These are phyloP conservation scores for Phymastichus coffea DNA, from an alignment of 1,140 invertebrate genomes.

Conservation along the genomic window DNA sequence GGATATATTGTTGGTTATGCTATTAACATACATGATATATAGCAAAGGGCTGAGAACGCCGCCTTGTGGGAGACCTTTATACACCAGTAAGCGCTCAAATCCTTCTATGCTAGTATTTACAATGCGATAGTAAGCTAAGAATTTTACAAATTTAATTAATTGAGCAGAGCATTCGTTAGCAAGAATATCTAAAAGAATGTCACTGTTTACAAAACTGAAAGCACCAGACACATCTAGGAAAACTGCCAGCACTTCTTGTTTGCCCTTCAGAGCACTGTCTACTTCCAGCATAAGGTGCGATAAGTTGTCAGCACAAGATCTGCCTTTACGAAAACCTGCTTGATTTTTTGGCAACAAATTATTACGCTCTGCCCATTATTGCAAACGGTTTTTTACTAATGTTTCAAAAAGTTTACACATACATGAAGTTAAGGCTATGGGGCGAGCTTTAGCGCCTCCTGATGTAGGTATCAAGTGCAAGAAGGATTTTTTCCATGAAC, in stretches of 20 bases:
- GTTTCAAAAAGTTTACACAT: slow-evolving; percentile 20
- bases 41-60: slow-evolving; percentile 10
- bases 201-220: not conserved
- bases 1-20: not conserved
- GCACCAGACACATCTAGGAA: not conserved
- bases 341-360: not conserved
- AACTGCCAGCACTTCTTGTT: not conserved
- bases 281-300: not conserved
- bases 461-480: slow-evolving; percentile 25
- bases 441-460: slow-evolving; percentile 9
- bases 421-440: slow-evolving; percentile 29
- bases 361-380: not conserved
- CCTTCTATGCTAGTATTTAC: not conserved
- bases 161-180: not conserved
- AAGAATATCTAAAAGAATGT: not conserved
- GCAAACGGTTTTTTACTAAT: too few species aligned
- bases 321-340: not conserved
- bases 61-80: not conserved
- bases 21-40: not conserved
- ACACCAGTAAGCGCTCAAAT: not conserved
- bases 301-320: not conserved
- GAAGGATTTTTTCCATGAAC: slow-evolving; percentile 12
- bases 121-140: not conserved
- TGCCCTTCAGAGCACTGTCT: not conserved
- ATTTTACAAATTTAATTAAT: not conserved